Evolutionary conservation across 2,797 vertebrate species (phyloP), one percentile per base, ranked within the genome.

Genomic region (Morus bassanus): DNA sequence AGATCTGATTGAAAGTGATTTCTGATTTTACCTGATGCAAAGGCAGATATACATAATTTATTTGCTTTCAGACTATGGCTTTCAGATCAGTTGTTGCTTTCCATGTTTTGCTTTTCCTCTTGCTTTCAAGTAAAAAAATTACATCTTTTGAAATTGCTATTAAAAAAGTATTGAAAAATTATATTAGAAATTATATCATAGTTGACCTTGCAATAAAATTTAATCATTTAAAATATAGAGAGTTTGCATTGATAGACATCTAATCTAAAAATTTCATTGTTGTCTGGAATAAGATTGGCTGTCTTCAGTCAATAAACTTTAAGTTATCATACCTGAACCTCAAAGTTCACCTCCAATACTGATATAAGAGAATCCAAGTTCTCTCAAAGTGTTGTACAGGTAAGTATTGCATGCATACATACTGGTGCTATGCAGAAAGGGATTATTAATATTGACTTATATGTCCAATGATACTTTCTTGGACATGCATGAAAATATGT

Each of bases 1-100:
- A 87, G 67, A 79, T 48, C 35, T 79, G 77, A 87, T 60, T 94
- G 54, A 76, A 93, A 94, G 37, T n/a, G n/a, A 91, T 91, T 91
- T 91, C 51, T 70, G 23, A 85, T 85, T 94, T 93, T 83, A 93
- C 82, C 56, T 91, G 72, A 85, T 59, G 31, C 28, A 93, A 88
- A 92, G 46, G 25, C 63, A 93, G 70, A 85, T 93, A 84, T 46
- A 43, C 14, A 60, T 73, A n/a, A 77, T 83, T 86, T 86, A 81
- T 72, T 87, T 87, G 7, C 27, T 85, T 92, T 88, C 63, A 88
- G 11, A 83, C 82, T 70, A 50, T 4, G 11, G 17, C 3, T 80
- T 90, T 86, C 25, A 78, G 28, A 75, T 53, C 67, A 64, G 30
- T 65, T 85, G 17, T 64, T 74, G 10, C 17, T 46, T 91, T 81